Conservation (phyloP, 2,113 vertebrate genomes). For the Neolamprologus brichardi region DNA sequence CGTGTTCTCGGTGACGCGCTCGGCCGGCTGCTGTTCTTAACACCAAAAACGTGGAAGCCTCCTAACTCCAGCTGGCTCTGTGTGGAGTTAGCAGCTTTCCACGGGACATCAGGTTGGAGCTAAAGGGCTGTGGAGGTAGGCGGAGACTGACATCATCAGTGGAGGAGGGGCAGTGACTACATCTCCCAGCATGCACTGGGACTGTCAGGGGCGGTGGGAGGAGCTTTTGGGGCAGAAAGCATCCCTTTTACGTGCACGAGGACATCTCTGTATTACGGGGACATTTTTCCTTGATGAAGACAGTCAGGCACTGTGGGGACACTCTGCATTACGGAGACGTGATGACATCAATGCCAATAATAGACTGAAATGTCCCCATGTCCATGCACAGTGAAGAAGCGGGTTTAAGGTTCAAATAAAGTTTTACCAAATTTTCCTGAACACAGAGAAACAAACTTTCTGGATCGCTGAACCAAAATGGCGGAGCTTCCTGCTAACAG, state of each 20-base stretch:
- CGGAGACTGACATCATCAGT: constrained; percentile 33
- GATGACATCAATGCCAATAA: not conserved
- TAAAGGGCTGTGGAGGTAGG: constrained; percentile 1
- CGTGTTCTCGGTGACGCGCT: not conserved
- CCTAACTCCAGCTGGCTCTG: not conserved
- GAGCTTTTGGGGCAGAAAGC: constrained; percentile 19
- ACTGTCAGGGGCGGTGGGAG: not conserved
- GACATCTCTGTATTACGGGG: not conserved
- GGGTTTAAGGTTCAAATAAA: not conserved
- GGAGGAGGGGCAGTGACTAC: constrained; percentile 11
- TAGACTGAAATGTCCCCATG: not conserved
- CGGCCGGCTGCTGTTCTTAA: not conserved
- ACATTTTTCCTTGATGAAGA: not conserved
- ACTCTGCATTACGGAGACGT: not conserved
- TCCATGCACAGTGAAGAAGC: not conserved
- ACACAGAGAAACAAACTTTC: not conserved
- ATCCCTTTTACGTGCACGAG: not conserved
- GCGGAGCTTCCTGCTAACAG: not conserved
- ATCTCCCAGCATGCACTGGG: constrained; percentile 25
- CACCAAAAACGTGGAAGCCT: not conserved
- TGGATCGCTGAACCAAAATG: not conserved
- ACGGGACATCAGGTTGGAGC: not conserved
- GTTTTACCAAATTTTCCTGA: not conserved
- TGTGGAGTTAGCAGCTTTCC: not conserved
- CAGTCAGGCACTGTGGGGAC: not conserved